Evolutionary conservation across 2,888 invertebrate species (phyloP), one percentile per base, ranked within the genome.

Genomic region (Drosophila setosimentum): DNA sequence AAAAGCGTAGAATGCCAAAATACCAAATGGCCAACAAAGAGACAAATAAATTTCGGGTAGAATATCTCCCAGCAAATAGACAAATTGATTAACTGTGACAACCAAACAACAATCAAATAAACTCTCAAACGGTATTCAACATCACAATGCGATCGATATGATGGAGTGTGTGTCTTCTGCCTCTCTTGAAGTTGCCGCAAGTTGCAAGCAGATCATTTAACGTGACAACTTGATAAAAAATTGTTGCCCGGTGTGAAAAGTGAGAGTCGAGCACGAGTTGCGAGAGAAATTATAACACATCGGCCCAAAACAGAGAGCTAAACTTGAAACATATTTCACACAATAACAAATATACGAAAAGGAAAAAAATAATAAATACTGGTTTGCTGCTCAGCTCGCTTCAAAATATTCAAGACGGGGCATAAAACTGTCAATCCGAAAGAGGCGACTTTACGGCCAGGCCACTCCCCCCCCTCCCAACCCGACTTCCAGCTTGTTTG

Each of bases 281-380:
- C 55, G 73, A 89, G 90, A 89, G 87, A 91, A 88, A 88, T 87
- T 88, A 81, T 81, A 88, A 49, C 79, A 78, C 77, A 74, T 70
- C 64, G 71, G 49, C 72, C 55, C 27, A 29, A 54, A 37, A 37
- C 16, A 16, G 57, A 60, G 68, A 64, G 68, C 80, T 65, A 55
- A 62, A 65, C 61, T 50, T 71, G 32, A 65, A 67, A 71, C 33
- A 68, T 59, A 69, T 42, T 45, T 42, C 65, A 57, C 27, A 30
- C 45, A 70, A 68, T 49, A 48, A 68, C 48, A 63, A 55, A 45
- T 16, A 45, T 45, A 45, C 58, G 61, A 70, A 35, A 45, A 45
- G 21, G 21, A 67, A 66, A 62, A 50, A 48, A 54, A 35, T 48
- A 54, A 60, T 45, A 78, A 89, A 86, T 86, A 86, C 85, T 89